Conservation (phyloP, 2,113 vertebrate genomes). For the Coptodon bakossiorum region DNA sequence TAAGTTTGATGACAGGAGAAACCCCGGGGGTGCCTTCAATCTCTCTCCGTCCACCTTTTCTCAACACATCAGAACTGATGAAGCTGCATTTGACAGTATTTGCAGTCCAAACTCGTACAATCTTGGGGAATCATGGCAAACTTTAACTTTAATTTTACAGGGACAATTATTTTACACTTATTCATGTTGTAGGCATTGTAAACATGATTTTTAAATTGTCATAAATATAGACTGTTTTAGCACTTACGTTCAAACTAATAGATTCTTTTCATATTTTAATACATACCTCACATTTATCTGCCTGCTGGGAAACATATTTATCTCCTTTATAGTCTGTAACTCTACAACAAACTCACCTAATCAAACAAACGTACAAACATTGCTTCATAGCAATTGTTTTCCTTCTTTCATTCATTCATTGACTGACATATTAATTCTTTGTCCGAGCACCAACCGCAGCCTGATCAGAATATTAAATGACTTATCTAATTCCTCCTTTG, state of each 20-base stretch:
- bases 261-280: not conserved
- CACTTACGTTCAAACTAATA: not conserved
- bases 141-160: not conserved
- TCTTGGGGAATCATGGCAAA: fast-evolving
- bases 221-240: not conserved
- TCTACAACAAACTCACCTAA: not conserved
- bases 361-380: not conserved
- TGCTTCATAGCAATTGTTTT: not conserved
- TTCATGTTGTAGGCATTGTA: not conserved
- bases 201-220: not conserved
- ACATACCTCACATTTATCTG: not conserved
- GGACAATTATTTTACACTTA: not conserved
- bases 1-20: not conserved
- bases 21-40: not conserved
- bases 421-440: not conserved
- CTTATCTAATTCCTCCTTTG: not conserved
- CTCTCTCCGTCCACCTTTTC: not conserved
- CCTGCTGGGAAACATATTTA: not conserved
- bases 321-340: not conserved
- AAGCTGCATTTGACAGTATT: not conserved
- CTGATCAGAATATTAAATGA: not conserved
- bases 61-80: not conserved
- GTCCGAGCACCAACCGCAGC: not conserved
- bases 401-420: not conserved
- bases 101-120: not conserved